These are phyloP conservation scores for Rhabdophis nuchalis DNA, from an alignment of 2,797 vertebrate species.

Conservation along the genomic window DNA sequence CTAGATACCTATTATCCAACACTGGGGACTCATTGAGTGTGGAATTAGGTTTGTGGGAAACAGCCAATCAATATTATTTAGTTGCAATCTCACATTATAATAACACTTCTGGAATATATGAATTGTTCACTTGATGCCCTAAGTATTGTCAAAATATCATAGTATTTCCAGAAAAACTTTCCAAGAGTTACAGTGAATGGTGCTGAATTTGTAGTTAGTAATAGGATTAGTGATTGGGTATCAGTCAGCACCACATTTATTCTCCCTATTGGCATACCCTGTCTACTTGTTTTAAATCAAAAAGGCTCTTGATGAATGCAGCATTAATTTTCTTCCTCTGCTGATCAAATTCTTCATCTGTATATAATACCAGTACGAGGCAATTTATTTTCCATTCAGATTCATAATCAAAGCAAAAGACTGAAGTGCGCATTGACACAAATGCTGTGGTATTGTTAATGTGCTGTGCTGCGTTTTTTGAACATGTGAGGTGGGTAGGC, in stretches of 20 bases:
- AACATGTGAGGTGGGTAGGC: not conserved
- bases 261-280: not conserved
- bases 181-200: not conserved
- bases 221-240: not conserved
- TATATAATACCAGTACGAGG: not conserved
- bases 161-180: not conserved
- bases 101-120: not conserved
- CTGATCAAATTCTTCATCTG: not conserved
- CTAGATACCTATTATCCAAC: not conserved
- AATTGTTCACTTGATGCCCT: not conserved
- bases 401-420: not conserved
- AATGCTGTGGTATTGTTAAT: not conserved
- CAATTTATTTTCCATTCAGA: not conserved
- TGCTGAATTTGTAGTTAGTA: not conserved
- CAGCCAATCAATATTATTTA: not conserved
- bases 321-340: not conserved
- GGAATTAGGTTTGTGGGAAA: not conserved
- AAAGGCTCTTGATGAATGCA: not conserved
- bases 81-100: not conserved
- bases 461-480: not conserved
- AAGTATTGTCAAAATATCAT: not conserved
- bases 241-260: not conserved
- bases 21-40: not conserved
- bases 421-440: not conserved
- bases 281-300: conserved; percentile 3